phyloP scores from a whole-genome alignment of 2,888 invertebrate genomes.

The Esperia sulphurella region DNA sequence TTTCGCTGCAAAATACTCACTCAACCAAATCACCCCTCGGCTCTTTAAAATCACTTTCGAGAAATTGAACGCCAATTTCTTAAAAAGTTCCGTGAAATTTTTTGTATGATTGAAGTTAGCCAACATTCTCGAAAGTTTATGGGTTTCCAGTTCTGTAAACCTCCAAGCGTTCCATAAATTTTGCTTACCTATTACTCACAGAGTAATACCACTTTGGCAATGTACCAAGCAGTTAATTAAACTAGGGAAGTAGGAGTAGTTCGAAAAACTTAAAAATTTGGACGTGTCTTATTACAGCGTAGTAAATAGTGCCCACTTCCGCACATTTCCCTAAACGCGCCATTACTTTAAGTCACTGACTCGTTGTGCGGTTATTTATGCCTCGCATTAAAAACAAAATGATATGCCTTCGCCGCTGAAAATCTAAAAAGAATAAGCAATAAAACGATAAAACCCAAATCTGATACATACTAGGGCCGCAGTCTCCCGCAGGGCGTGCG shows the following conservation, averaged over 20 bases:
- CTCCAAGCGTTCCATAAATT: neutral
- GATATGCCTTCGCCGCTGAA: conserved; percentile 78
- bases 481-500: conserved; percentile 69
- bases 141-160: conserved; percentile 8
- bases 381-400: conserved; percentile 76
- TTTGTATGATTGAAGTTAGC: conserved; percentile 33
- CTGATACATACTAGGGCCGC: conserved; percentile 77
- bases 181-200: conserved; percentile 1
- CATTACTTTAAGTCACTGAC: conserved; percentile 68
- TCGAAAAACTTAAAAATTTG: conserved; percentile 19
- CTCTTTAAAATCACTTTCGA: conserved; percentile 69
- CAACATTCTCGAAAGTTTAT: conserved; percentile 13
- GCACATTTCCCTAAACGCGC: conserved; percentile 64
- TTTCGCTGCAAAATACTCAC: conserved; percentile 73
- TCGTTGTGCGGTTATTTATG: conserved; percentile 72
- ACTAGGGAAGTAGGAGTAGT: conserved; percentile 13
- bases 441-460: conserved; percentile 80
- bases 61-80: conserved; percentile 59
- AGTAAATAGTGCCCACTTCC: conserved; percentile 62
- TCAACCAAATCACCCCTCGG: conserved; percentile 63
- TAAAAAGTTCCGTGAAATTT: conserved; percentile 37
- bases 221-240: conserved; percentile 30
- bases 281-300: conserved; percentile 22
- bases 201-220: conserved; percentile 15
- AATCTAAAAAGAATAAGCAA: conserved; percentile 80